Base-by-base conservation (phyloP, 2,888 invertebrate species). In the Phalera bucephala region DNA sequence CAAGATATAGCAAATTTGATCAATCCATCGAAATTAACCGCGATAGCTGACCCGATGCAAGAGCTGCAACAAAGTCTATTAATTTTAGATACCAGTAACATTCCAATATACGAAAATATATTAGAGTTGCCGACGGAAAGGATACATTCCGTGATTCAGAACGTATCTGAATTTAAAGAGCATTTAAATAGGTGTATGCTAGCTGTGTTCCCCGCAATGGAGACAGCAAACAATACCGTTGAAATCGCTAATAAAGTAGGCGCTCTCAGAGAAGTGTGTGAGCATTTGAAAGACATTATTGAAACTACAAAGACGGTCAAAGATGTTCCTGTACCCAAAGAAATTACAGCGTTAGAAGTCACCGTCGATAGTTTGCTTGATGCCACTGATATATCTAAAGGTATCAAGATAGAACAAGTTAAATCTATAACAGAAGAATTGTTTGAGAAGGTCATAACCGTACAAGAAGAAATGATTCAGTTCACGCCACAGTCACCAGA, bases 41-140 rank as follows among this genome's bases (percentile, higher is more conserved):
- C 66, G 8, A 73, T 91, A 38, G 81, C 82, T 14, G 73, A 82
- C 33, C 87, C 87, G 0, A 73, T 87, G 68, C 77, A 76, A 46
- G 80, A 80, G 43, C 52, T 87, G 7, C 76, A 78, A 21, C 71
- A 84, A 51, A 69, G 72, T 64, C 68, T 89, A 37, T 80, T 79
- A 30, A 64, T 80, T 31, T 52, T 86, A 64, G 80, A 85, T 50
- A 56, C 59, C 37, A 71, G 54, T 57, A 79, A 84, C 73, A 81
- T 86, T 78, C 79, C 81, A 74, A 60, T 80, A 54, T 82, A 73
- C 52, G 81, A 84, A 73, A 68, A 77, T 64, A 68, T 80, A 51
- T 55, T 80, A 67, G 78, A 82, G 58, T 65, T 80, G 47, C 67
- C 82, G 13, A 53, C 72, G 46, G 80, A 81, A 52, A 74, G 64